Evolutionary conservation across 2,113 vertebrate species (phyloP), one percentile per base, ranked within the genome.

Genomic region (Sciurus niger): DNA sequence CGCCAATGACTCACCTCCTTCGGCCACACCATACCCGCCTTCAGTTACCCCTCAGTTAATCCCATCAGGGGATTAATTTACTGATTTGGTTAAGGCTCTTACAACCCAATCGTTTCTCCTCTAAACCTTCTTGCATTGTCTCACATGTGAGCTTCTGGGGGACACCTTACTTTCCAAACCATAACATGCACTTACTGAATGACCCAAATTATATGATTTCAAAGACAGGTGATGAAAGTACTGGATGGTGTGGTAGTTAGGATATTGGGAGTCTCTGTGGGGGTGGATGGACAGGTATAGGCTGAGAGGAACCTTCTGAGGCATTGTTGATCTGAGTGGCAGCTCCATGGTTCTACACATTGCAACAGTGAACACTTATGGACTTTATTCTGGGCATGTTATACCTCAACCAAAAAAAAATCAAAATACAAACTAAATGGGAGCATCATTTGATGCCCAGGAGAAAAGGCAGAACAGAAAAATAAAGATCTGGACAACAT

Each of bases 301-400:
- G 7, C 67, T 65, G 10, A 86, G 43, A 88, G 74, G 51, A 84
- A 87, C 18, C 34, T 72, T 55, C 40, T 2, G 5, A 82, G 40
- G 22, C 78, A n/a, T 14, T 89, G 53, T 83, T 65, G 20, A 22
- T 58, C 51, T 67, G 48, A 18, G 40, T 55, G 24, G 25, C 67
- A 76, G 37, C 53, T 77, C 9, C 32, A 9, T 86, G 55, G 18
- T 65, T 79, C 77, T 84, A 4, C 6, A 53, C 7, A 3, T 53
- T 40, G 11, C 2, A 87, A 65, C 48, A 72, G 37, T 84, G 25
- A 90, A 84, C 67, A 74, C 70, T 30, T 53, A 25, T 51, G 53
- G 55, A 34, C 77, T 84, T 95, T 51, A 40, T 79, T 84, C 37
- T 84, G 28, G n/a, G 72, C 28, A 18, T 91, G 17, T 90, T 94